These are phyloP conservation scores for Sussaba pulchella DNA, from an alignment of 2,888 invertebrate species.

Conservation along the genomic window DNA sequence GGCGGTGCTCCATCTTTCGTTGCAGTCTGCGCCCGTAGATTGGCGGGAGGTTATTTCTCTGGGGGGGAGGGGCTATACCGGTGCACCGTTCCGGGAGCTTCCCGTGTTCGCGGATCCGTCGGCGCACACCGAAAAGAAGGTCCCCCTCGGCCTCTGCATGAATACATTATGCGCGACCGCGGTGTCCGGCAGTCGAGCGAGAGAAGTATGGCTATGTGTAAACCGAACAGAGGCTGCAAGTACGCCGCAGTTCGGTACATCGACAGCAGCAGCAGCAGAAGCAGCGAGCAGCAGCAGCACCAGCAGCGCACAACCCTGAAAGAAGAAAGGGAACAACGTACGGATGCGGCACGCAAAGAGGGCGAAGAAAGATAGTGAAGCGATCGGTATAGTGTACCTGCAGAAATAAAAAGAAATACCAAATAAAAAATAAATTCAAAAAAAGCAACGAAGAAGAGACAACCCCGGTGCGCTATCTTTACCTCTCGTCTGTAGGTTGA, in stretches of 20 bases:
- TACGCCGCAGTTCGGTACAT: conserved; percentile 54
- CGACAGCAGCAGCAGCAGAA: conserved; percentile 43
- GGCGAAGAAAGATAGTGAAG: conserved; percentile 56
- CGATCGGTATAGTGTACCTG: conserved; percentile 57
- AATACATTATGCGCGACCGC: conserved; percentile 68
- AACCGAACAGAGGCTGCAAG: conserved; percentile 32
- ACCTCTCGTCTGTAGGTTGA: conserved; percentile 52
- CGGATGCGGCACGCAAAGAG: conserved; percentile 51
- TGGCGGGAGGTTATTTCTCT: conserved; percentile 1
- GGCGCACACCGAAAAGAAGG: conserved; percentile 37
- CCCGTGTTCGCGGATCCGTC: conserved; percentile 21
- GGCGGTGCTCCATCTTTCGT: conserved; percentile 13
- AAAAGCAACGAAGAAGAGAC: conserved; percentile 35
- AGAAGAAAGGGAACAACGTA: conserved; percentile 39
- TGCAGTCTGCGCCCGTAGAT: conserved; percentile 22
- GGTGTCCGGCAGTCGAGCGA: conserved; percentile 34
- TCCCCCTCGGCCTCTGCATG: conserved; percentile 24
- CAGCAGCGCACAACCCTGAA: not conserved
- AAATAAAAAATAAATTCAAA: conserved; percentile 21
- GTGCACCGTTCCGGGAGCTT: conserved; percentile 29
- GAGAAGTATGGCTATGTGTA: conserved; percentile 45
- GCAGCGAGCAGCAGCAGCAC: conserved; percentile 33
- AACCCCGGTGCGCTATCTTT: conserved; percentile 47
- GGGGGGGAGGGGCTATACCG: conserved; percentile 24
- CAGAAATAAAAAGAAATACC: conserved; percentile 34